Evolutionary conservation across 2,888 invertebrate genomes (phyloP).

Genomic region (Tachina grossa): DNA sequence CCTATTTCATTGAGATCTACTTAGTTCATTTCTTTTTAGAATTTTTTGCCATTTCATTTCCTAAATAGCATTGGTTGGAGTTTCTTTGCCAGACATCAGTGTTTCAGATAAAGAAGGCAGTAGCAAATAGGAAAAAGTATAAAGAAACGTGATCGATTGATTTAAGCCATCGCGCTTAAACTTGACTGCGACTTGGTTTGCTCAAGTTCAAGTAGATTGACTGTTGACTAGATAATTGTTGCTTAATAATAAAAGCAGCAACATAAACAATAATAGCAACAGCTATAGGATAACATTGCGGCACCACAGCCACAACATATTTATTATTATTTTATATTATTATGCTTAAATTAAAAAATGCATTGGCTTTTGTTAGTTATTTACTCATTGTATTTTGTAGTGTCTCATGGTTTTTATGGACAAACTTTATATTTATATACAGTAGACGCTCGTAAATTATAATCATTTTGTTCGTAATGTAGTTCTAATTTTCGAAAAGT

Average conservation of each 20-base stretch:
- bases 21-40: constrained; percentile 16
- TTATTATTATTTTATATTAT: constrained; percentile 51
- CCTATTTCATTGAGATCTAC: constrained; percentile 57
- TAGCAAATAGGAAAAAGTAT: constrained; percentile 10
- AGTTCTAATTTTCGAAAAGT: too few species aligned
- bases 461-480: too few species aligned
- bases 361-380: constrained; percentile 58
- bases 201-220: constrained; percentile 81
- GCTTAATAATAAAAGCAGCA: constrained; percentile 71
- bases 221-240: constrained; percentile 82
- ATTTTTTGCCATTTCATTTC: constrained; percentile 24
- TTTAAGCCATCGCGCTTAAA: constrained; percentile 78
- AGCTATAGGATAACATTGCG: constrained; percentile 68
- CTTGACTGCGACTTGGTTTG: constrained; percentile 70
- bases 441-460: too few species aligned
- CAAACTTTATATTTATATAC: too few species aligned
- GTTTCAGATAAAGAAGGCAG: constrained; percentile 27
- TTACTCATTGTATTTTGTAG: constrained; percentile 48
- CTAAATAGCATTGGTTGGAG: neutral
- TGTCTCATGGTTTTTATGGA: too few species aligned
- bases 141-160: constrained; percentile 81
- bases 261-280: constrained; percentile 32
- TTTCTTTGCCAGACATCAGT: constrained; percentile 25
- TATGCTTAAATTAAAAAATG: constrained; percentile 55
- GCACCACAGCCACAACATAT: constrained; percentile 63